Conservation (phyloP, 2,797 vertebrate species). For the Sparus aurata region DNA sequence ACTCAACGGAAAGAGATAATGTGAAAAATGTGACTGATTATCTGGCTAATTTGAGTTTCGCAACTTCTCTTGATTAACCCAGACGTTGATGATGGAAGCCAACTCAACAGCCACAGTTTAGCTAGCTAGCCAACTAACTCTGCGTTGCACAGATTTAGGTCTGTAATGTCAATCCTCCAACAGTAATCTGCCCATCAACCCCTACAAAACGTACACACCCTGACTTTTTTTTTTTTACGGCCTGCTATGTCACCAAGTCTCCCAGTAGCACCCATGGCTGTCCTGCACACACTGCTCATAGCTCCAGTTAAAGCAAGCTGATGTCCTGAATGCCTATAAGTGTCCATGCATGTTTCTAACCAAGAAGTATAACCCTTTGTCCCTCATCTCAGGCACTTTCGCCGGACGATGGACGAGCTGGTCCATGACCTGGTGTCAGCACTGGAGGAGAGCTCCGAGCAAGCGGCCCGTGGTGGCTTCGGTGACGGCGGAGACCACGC, state of each 20-base stretch:
- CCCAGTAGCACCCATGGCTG: neutral
- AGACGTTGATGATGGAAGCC: neutral
- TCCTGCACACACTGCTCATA: neutral
- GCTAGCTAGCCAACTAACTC: neutral
- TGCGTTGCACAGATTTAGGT: neutral
- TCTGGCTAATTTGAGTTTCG: neutral
- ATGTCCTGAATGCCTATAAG: too few species aligned
- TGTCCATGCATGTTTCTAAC: too few species aligned
- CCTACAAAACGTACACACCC: neutral
- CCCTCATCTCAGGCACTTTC: conserved; percentile 91
- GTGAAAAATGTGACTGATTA: neutral
- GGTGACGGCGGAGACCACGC: conserved; percentile 95
- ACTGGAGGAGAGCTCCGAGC: conserved; percentile 92
- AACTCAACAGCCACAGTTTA: neutral
- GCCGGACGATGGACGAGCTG: conserved; percentile 98
- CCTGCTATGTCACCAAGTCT: neutral
- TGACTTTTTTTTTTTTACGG: neutral
- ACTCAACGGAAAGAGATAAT: neutral
- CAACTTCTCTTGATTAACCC: neutral
- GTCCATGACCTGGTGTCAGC: conserved; percentile 99
- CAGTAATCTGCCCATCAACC: neutral
- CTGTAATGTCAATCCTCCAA: neutral
- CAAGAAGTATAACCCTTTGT: neutral
- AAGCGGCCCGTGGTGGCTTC: conserved; percentile 94
- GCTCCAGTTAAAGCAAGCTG: neutral